Base-by-base conservation (phyloP, 2,888 invertebrate genomes). In the Lycia hirtaria region DNA sequence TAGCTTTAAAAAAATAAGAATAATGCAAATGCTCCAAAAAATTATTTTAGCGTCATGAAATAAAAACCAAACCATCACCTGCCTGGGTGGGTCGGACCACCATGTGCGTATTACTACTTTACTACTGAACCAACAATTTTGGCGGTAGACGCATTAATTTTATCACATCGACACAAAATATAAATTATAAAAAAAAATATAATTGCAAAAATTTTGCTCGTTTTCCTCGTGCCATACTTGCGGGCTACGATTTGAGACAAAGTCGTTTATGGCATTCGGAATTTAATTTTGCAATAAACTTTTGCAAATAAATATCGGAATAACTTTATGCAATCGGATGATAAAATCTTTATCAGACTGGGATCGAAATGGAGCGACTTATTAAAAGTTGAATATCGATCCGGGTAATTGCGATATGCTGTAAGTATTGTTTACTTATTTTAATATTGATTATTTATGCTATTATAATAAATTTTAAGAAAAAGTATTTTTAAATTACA, bases 261-360 rank as follows among this genome's bases (percentile, higher is more conserved):
- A 48, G 47, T 47, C 40, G 33, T 38, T 54, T 22, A 52, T 35
- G 24, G 4, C 24, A 19, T 24, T 10, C 40, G 10, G 17, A 26
- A 15, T 28, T 55, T 28, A 26, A 15, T 20, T 28, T 51, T 53
- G 41, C 30, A 32, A 67, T 70, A 60, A 62, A 60, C 56, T 61
- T 68, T 68, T 38, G 37, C 22, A 59, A 63, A 65, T 69, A 65
- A 69, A 41, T 24, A 24, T 40, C 10, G 24, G 14, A n/a, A 24
- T 26, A 61, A 64, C 6, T 38, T 66, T 69, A 65, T 43, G 64
- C 50, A 69, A 69, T 63, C 43, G 15, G 51, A 40, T 58, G 38
- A 48, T 47, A 51, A 50, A 53, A 71, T 75, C 38, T 38, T 43
- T 72, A 63, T 55, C 58, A 44, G 37, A 48, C 24, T 24, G 49